Percentiles rank a stretch among this genome's conserved stretches.
These are phyloP conservation scores for Ceryle rudis DNA, from an alignment of 2,797 vertebrate species.

Conservation along the genomic window DNA sequence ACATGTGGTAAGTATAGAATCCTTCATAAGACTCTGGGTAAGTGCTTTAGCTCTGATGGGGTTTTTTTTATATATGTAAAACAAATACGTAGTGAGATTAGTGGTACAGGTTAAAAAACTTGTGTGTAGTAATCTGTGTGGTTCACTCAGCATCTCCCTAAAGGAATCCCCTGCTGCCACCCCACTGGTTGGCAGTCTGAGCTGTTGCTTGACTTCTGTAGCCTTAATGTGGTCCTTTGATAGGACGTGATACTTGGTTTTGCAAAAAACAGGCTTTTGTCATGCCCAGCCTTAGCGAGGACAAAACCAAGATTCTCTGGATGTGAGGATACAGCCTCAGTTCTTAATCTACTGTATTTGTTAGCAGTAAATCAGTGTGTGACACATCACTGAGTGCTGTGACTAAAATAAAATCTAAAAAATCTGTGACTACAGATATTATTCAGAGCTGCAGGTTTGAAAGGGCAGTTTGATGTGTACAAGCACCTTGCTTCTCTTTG, in stretches of 20 bases:
- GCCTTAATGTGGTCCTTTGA: neutral
- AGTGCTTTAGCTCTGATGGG: neutral
- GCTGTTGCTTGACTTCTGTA: neutral
- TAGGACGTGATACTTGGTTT: neutral
- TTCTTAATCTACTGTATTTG: neutral
- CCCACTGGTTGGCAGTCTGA: neutral
- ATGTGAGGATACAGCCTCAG: neutral
- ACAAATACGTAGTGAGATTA: neutral
- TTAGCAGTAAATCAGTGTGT: neutral
- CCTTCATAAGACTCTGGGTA: neutral
- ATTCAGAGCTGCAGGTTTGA: neutral
- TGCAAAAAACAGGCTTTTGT: neutral
- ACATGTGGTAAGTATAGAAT: slow-evolving; percentile 91
- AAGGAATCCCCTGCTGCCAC: neutral
- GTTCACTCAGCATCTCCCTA: neutral
- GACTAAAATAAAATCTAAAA: too few species aligned
- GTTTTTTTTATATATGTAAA: neutral
- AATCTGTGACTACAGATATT: neutral
- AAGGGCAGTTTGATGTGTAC: neutral
- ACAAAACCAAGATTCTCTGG: neutral
- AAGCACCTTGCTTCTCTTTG: neutral
- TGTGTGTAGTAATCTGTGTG: neutral
- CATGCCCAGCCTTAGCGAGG: neutral
- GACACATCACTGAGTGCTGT: neutral
- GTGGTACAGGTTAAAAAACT: neutral